Conservation (phyloP, 2,797 vertebrate species). For the Muscicapa striata region DNA sequence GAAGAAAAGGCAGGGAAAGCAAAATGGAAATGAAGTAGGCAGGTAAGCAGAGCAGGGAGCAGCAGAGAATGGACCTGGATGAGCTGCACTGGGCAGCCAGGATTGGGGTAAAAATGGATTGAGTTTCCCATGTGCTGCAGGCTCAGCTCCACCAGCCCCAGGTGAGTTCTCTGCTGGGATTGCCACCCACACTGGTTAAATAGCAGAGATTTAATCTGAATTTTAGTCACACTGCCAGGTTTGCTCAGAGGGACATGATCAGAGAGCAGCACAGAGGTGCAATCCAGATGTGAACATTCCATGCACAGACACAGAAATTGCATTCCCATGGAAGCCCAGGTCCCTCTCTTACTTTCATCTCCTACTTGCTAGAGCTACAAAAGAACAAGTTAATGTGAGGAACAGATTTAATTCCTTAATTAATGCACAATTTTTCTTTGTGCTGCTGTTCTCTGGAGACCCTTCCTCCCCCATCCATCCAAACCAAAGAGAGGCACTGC, state of each 20-base stretch:
- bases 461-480: not conserved
- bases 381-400: not conserved
- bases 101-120: not conserved
- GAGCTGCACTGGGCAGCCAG: not conserved
- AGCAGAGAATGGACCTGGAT: accelerated
- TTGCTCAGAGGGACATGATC: not conserved
- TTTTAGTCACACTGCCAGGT: not conserved
- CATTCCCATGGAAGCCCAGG: not conserved
- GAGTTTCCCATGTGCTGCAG: not conserved
- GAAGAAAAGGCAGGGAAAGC: not conserved
- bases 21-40: not conserved
- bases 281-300: not conserved
- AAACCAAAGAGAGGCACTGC: not conserved
- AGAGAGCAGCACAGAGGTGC: not conserved
- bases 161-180: not conserved
- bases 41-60: not conserved
- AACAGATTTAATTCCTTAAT: not conserved
- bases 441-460: not conserved
- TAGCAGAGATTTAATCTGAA: not conserved
- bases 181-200: not conserved
- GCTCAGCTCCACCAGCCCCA: accelerated
- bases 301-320: not conserved
- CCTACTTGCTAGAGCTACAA: not conserved
- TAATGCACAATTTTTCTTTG: not conserved
- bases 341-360: not conserved